Percentiles rank a stretch among this genome's conserved stretches.
Evolutionary conservation across 2,113 vertebrate genomes (phyloP).

Genomic region (Parus major): DNA sequence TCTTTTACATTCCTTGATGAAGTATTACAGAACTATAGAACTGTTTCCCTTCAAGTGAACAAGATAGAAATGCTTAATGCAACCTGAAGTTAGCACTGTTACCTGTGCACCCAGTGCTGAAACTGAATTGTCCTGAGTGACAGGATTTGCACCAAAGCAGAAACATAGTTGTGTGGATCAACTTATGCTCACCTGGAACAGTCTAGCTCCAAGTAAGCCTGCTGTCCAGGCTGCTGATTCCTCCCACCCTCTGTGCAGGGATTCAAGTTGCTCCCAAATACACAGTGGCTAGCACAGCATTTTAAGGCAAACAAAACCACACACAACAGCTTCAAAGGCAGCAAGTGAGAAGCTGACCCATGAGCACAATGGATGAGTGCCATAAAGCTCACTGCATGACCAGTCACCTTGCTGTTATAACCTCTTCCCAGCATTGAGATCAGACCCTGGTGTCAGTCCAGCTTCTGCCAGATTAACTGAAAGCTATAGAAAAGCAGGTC

Average conservation of each 20-base stretch:
- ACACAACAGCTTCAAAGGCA: neutral
- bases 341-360: neutral
- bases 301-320: neutral
- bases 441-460: neutral
- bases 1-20: neutral
- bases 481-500: neutral
- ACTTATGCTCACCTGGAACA: neutral
- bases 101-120: neutral
- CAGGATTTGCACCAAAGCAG: neutral
- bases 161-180: neutral
- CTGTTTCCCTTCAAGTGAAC: neutral
- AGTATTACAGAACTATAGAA: neutral
- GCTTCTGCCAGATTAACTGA: neutral
- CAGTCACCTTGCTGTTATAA: neutral
- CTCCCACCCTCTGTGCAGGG: neutral
- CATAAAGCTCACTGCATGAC: neutral
- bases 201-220: neutral
- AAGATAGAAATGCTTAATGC: neutral
- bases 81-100: neutral
- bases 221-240: neutral
- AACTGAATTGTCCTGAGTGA: rapidly evolving
- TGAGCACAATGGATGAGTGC: neutral
- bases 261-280: rapidly evolving
- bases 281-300: neutral
- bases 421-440: neutral